Conservation (phyloP, 53 echinoderm and acorn worm genomes). For the Paelopatides confundens region DNA sequence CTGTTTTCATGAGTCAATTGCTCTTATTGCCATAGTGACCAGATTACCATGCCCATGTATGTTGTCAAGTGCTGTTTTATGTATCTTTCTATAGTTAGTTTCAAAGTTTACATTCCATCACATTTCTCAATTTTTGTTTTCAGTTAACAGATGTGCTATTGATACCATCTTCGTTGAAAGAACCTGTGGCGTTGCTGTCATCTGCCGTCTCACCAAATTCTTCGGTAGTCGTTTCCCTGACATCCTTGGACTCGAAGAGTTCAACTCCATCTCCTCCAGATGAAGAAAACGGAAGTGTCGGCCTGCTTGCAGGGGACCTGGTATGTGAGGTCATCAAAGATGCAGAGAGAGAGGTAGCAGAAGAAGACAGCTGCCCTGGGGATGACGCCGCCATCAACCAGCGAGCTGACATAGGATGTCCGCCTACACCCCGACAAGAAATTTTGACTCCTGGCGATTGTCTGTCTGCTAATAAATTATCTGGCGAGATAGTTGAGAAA, state of each 20-base stretch:
- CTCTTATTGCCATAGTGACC: too few species aligned
- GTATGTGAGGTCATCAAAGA: background rate
- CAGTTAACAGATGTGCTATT: background rate
- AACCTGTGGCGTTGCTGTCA: background rate
- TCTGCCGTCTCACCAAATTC: background rate
- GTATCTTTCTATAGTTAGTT: too few species aligned
- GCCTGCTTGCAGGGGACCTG: background rate
- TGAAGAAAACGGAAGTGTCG: background rate
- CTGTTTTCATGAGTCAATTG: too few species aligned
- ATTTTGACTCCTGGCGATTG: background rate
- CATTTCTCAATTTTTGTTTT: background rate
- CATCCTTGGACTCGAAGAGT: background rate
- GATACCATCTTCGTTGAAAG: background rate
- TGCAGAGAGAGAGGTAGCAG: background rate
- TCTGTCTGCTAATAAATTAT: background rate
- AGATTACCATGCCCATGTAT: too few species aligned
- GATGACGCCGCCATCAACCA: background rate
- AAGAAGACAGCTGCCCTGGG: background rate
- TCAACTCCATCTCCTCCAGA: background rate
- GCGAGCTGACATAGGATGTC: background rate
- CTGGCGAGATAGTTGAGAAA: background rate
- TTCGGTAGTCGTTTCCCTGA: background rate
- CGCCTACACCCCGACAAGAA: background rate
- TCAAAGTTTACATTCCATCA: too few species aligned
- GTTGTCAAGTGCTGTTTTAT: too few species aligned